Conservation (phyloP, 2,888 invertebrate species). For the Pilophorus perplexus region DNA sequence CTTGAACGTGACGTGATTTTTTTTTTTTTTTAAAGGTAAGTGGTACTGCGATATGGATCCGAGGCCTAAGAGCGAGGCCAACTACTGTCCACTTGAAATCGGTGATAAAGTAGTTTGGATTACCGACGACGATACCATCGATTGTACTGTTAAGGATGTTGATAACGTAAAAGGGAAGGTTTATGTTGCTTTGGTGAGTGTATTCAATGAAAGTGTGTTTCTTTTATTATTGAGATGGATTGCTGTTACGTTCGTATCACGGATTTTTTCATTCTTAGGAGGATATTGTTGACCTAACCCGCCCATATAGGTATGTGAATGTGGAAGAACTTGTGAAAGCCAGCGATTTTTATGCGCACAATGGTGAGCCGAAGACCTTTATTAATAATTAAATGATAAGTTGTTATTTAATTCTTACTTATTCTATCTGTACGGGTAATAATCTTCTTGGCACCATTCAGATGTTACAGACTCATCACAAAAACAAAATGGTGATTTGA, state of each 20-base stretch:
- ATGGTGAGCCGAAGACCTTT: too few species aligned
- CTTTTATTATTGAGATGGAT: background rate
- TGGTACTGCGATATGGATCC: conserved; percentile 30
- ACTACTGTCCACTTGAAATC: conserved; percentile 33
- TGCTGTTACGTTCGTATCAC: background rate
- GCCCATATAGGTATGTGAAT: background rate
- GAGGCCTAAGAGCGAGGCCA: conserved; percentile 4
- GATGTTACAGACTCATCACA: conserved; percentile 15
- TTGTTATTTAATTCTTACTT: too few species aligned
- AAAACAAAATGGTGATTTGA: conserved; percentile 31
- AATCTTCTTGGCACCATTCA: too few species aligned
- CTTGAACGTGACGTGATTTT: background rate
- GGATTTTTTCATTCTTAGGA: conserved; percentile 5
- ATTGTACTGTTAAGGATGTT: conserved; percentile 11
- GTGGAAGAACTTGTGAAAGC: conserved; percentile 54
- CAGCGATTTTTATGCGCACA: conserved; percentile 51
- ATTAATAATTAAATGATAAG: too few species aligned
- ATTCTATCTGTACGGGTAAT: too few species aligned
- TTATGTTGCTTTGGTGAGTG: conserved; percentile 21
- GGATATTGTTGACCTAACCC: background rate
- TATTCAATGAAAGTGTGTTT: background rate
- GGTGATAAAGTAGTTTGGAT: conserved; percentile 50
- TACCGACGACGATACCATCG: conserved; percentile 42
- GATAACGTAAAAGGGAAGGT: conserved; percentile 8
- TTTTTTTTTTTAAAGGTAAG: conserved; percentile 5